Evolutionary conservation across 2,113 vertebrate species (phyloP), one percentile per base, ranked within the genome.

Genomic region (Setophaga coronata): DNA sequence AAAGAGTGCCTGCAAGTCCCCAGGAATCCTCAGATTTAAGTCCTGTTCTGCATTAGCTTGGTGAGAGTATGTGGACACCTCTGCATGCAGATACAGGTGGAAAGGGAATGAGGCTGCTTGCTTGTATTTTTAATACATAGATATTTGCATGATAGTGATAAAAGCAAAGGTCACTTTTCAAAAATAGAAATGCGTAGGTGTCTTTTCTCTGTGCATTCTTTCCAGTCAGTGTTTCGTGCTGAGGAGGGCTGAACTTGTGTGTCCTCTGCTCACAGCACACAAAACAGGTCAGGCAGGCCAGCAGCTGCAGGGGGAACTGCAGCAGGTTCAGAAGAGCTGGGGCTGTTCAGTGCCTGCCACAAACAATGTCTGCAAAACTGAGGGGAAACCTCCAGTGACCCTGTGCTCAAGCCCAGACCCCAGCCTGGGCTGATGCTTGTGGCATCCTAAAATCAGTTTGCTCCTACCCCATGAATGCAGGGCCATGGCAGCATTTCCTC

Each of bases 401-500:
- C 17, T 3, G 1, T 33, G 31, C 38, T 83, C 18, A 60, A 56
- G 12, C 14, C 36, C 34, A 60, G 71, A 70, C 2, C 6, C 7
- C 36, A 78, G 36, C 9, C 56, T 62, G 28, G n/a, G 21, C 10
- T 58, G 24, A 14, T 43, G 56, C 12, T 53, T 5, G 1, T 53
- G 14, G 9, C 36, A 83, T n/a, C 31, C 88, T 15, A 45, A 40
- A 85, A 84, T 45, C 26, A 83, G 24, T 33, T 25, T 65, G 10
- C 19, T 65, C 23, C 24, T 14, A 17, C 8, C 2, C 14, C 40
- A 33, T 10, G 28, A 50, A 21, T 6, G 38, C 0, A 0, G 16
- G 47, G 17, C 29, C 17, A 28, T 0, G 0, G 25, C 1, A 1
- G 6, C 33, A 0, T 71, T 90, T 2, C 1, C 26, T 42, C 7